Base-by-base conservation (phyloP, 2,113 vertebrate genomes). In the Chaetura pelagica region DNA sequence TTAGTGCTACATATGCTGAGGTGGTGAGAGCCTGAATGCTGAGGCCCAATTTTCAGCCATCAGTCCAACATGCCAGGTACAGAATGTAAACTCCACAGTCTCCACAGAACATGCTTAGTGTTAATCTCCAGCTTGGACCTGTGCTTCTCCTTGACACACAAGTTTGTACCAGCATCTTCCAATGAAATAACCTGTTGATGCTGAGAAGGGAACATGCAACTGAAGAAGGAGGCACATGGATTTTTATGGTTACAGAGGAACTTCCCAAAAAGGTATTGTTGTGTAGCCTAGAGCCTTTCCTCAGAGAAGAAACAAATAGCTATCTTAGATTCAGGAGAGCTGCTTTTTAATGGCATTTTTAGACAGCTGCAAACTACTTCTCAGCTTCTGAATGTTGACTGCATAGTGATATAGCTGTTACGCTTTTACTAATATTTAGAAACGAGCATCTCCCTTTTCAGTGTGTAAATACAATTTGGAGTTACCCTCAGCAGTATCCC, bases 41-140 rank as follows among this genome's bases (percentile, higher is more conserved):
- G 59, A 83, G 79, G 68, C 55, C 67, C 26, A 34, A 3, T 94
- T 91, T 94, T 74, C 72, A 90, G n/a, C 51, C 21, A 22, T 35
- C 55, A 42, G 58, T 61, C 46, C 14, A 85, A 40, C 30, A 8
- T 32, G 22, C 44, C 54, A 76, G 48, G 29, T 85, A 48, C 38
- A 63, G 72, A 52, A 71, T 4, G 6, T 38, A 51, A 77, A 89
- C 42, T 52, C 14, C 57, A 35, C 15, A 48, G 14, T 34, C 57
- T 59, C 64, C 24, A 81, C 64, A 44, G 44, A 84, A 13, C 2
- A 0, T 21, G 44, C 15, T 77, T 0, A 0, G 21, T 4, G 3
- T 84, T 67, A 30, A 55, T 77, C 67, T 83, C 30, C 30, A 61
- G 35, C 48, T 64, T 68, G 24, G 61, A 86, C 26, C 73, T 1